Evolutionary conservation across 1,140 invertebrate genomes (phyloP), one percentile per base, ranked within the genome.

Genomic region (Proctacanthus coquilletti): DNA sequence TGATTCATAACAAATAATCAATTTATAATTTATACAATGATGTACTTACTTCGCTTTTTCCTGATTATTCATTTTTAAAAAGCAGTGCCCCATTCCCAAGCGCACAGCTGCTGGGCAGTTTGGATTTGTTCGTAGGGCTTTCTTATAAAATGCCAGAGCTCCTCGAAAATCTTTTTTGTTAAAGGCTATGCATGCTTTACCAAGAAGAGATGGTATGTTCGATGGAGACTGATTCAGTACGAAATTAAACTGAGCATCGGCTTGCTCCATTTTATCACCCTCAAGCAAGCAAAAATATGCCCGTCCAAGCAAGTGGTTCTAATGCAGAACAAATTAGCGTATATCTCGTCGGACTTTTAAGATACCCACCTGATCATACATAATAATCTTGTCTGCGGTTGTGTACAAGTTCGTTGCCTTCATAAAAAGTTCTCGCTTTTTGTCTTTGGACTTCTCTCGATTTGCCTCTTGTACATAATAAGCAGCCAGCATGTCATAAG

Each of bases 161-260:
- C 84, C 88, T 53, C 91, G 73, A 52, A 88, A 98, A 51, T 91
- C 85, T 53, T 89, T 92, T 41, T 86, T 84, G 52, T 88, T 89
- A 48, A 86, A 89, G 1, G 84, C 85, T 50, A 99, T 98, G 51
- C 94, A 98, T 0, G 94, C 96, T 74, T 98, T 98, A 21, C 96
- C 96, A 5, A 98, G 71, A 21, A 98, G 61, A 11, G 88, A 89
- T 2, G 94, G 94, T 44, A 98, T 95, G 67, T 96, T 97, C 50
- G 89, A 93, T 6, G 81, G 83, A 2, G 84, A 84, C 54, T 96
- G 84, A 66, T 95, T 94, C 1, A 98, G 64, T 1, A 99, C 95
- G 66, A 98, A 99, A 66, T 98, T 98, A 53, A 99, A 99, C 56
- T 99, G 96, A 2, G 91, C 87, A 74, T 98, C 95, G 9, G 96